Conservation (phyloP, 2,113 vertebrate genomes). For the Xiphias gladius region DNA sequence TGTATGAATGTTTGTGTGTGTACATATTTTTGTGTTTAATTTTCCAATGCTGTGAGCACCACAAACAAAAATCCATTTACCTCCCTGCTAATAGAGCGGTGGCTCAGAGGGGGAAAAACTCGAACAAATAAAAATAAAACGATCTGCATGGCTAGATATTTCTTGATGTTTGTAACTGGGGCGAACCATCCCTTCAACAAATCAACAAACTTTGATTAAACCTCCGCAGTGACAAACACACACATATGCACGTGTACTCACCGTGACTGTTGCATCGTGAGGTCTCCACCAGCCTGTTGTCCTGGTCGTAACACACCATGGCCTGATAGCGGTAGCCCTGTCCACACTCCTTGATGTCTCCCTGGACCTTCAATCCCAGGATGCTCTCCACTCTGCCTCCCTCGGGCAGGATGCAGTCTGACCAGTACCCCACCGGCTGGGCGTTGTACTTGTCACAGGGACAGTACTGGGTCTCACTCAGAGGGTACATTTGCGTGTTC, state of each 20-base stretch:
- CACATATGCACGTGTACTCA: slow-evolving; percentile 35
- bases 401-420: slow-evolving; percentile 96
- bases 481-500: slow-evolving; percentile 93
- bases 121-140: neutral
- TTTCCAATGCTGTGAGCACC: neutral
- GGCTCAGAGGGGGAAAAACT: neutral
- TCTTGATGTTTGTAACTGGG: too few species aligned
- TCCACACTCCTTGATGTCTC: slow-evolving; percentile 93
- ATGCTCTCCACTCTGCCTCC: slow-evolving; percentile 85
- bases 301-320: slow-evolving; percentile 97
- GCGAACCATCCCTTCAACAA: neutral
- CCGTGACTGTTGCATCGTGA: slow-evolving; percentile 96
- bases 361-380: slow-evolving; percentile 88
- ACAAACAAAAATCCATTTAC: neutral
- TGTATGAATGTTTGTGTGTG: neutral
- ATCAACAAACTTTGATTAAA: neutral
- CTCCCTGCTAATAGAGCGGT: neutral
- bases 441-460: slow-evolving; percentile 97
- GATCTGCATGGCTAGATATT: too few species aligned
- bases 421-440: slow-evolving; percentile 97
- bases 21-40: neutral
- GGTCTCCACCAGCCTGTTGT: slow-evolving; percentile 93
- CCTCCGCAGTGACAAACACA: neutral
- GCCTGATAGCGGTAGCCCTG: slow-evolving; percentile 98
- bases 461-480: slow-evolving; percentile 97